phyloP scores from a whole-genome alignment of 2,888 invertebrate genomes.

The Odontocerum albicorne region DNA sequence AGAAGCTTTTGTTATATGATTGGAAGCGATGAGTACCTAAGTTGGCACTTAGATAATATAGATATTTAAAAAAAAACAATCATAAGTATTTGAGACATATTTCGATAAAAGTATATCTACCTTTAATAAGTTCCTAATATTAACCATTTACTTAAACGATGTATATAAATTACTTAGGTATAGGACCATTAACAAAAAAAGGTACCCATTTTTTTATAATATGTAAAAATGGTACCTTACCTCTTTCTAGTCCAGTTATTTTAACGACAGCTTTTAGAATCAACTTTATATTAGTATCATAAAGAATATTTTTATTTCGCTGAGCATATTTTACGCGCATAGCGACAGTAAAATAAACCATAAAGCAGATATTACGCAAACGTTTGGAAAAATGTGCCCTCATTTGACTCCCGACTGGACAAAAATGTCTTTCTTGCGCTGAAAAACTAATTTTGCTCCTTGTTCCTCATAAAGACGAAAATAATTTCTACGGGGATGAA shows the following conservation, averaged over 20 bases:
- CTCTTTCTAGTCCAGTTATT: slow-evolving; percentile 18
- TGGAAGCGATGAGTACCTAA: too few species aligned
- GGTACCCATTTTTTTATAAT: too few species aligned
- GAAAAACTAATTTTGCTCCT: not conserved
- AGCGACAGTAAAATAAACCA: slow-evolving; percentile 33
- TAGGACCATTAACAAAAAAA: too few species aligned
- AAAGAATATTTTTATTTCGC: slow-evolving; percentile 30
- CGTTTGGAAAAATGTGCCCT: slow-evolving; percentile 8
- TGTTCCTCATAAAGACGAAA: not conserved
- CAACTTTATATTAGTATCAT: slow-evolving; percentile 22
- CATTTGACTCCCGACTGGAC: not conserved
- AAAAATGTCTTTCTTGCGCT: not conserved
- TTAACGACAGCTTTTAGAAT: slow-evolving; percentile 20
- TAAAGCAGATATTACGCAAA: slow-evolving; percentile 28
- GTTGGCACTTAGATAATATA: not conserved
- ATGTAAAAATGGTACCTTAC: slow-evolving; percentile 11
- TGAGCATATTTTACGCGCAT: slow-evolving; percentile 32
- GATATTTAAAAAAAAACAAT: not conserved
- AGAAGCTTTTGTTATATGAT: too few species aligned
- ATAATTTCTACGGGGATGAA: too few species aligned
- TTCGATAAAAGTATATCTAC: not conserved
- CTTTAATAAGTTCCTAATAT: not conserved
- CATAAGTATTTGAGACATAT: not conserved
- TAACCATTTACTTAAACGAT: too few species aligned
- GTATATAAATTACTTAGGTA: too few species aligned